phyloP scores from a whole-genome alignment of 2,797 vertebrate genomes.

The Petrocephalus sullivani region DNA sequence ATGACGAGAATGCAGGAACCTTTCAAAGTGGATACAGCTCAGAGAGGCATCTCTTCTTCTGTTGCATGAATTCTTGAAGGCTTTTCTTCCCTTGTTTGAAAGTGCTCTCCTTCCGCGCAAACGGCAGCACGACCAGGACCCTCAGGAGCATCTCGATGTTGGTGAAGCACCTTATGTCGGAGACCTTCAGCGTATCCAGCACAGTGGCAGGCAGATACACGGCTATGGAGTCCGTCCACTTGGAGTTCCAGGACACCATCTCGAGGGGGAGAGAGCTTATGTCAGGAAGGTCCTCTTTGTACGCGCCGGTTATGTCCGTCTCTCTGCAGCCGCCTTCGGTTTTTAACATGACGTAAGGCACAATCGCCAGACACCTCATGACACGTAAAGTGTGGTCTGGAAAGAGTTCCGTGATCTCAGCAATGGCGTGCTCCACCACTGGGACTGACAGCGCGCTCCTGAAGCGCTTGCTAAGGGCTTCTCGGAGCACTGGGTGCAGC shows the following conservation, averaged over 20 bases:
- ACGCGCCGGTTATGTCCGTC: slow-evolving; percentile 55
- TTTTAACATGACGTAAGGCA: slow-evolving; percentile 75
- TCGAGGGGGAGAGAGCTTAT: slow-evolving; percentile 56
- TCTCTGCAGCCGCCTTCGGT: slow-evolving; percentile 60
- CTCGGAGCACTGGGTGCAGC: slow-evolving; percentile 58
- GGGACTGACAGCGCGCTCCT: slow-evolving; percentile 56
- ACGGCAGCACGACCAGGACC: slow-evolving; percentile 66
- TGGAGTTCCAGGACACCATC: slow-evolving; percentile 65
- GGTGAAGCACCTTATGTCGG: slow-evolving; percentile 61
- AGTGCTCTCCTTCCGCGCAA: slow-evolving; percentile 64
- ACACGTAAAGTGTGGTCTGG: slow-evolving; percentile 60
- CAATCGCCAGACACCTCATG: slow-evolving; percentile 70
- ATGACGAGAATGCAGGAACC: slow-evolving; percentile 20
- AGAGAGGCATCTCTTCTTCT: slow-evolving; percentile 49
- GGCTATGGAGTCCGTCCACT: slow-evolving; percentile 60
- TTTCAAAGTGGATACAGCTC: slow-evolving; percentile 64
- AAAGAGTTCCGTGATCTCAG: slow-evolving; percentile 62
- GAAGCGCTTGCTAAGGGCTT: slow-evolving; percentile 62
- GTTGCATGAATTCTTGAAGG: slow-evolving; percentile 59
- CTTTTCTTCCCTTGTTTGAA: slow-evolving; percentile 63
- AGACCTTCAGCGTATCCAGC: slow-evolving; percentile 63
- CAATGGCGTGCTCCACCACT: slow-evolving; percentile 55
- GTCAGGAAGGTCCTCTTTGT: slow-evolving; percentile 67
- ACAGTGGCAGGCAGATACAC: slow-evolving; percentile 63
- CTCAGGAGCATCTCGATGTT: slow-evolving; percentile 70